Percentiles rank a stretch among this genome's conserved stretches.
phyloP scores from a whole-genome alignment of 64 coral and sea anemone genomes.

The Pocillopora damicornis region DNA sequence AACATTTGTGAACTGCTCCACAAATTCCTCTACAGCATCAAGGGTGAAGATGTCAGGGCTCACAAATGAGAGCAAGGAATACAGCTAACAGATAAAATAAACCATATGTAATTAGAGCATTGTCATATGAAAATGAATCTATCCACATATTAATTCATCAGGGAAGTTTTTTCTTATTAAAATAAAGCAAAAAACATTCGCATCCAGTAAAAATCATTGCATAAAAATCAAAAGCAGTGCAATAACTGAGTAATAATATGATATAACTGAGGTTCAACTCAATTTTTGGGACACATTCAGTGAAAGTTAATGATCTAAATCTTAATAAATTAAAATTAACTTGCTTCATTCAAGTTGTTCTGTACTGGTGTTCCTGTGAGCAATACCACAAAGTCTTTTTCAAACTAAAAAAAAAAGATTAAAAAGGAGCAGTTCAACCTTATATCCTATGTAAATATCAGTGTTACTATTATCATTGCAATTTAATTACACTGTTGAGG shows the following conservation, averaged over 20 bases:
- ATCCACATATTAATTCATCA: neutral
- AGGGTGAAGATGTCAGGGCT: constrained; percentile 63
- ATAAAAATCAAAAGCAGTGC: too few species aligned
- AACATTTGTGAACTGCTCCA: constrained; percentile 44
- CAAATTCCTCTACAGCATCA: constrained; percentile 71
- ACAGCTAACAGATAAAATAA: constrained; percentile 55
- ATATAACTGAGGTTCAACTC: too few species aligned
- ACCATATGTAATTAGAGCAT: too few species aligned
- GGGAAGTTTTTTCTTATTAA: too few species aligned
- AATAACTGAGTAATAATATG: too few species aligned
- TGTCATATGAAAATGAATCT: neutral
- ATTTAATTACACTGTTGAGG: neutral
- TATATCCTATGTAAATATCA: neutral
- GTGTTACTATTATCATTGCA: neutral
- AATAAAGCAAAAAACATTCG: too few species aligned
- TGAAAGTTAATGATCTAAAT: too few species aligned
- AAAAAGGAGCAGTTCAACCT: neutral
- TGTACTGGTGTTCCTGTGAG: too few species aligned
- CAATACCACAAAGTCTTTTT: constrained; percentile 68
- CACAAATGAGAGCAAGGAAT: constrained; percentile 79
- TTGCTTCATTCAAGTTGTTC: too few species aligned
- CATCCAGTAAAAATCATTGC: too few species aligned
- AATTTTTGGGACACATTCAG: too few species aligned
- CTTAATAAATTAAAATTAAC: too few species aligned
- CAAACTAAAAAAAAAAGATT: constrained; percentile 51